phyloP scores from a whole-genome alignment of 2,113 vertebrate genomes.

The Bos indicus region DNA sequence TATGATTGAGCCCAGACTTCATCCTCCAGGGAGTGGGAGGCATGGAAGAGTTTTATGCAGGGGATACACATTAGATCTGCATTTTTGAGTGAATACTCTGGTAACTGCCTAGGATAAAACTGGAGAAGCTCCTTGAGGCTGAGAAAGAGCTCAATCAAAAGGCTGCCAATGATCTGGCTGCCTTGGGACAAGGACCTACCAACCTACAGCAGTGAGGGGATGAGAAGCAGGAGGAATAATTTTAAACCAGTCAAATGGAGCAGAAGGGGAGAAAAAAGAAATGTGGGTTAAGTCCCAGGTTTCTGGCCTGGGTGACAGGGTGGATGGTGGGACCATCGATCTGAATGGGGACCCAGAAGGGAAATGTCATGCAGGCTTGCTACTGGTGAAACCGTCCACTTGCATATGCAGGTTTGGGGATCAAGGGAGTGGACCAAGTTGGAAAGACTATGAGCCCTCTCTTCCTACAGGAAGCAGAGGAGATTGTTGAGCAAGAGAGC shows the following conservation, averaged over 20 bases:
- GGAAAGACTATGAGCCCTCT: background rate
- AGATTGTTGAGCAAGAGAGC: background rate
- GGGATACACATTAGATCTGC: background rate
- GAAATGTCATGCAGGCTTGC: background rate
- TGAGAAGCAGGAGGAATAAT: background rate
- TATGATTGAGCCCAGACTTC: background rate
- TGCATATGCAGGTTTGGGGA: background rate
- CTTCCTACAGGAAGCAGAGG: background rate
- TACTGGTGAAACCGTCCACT: background rate
- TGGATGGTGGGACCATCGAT: background rate
- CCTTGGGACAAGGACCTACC: background rate
- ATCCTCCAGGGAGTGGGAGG: background rate
- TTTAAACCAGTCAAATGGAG: background rate
- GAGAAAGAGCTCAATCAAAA: background rate
- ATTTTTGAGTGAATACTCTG: background rate
- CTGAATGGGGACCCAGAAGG: background rate
- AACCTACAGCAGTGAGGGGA: background rate
- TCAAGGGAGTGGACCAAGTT: background rate
- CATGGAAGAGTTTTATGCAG: background rate
- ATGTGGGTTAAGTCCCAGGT: background rate
- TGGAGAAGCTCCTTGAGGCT: background rate
- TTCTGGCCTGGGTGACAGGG: background rate
- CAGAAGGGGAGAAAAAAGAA: background rate
- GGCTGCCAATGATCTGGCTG: background rate
- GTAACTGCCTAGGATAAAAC: background rate